These are phyloP conservation scores for Saccostrea cuccullata DNA, from an alignment of 1,140 invertebrate genomes.

Conservation along the genomic window DNA sequence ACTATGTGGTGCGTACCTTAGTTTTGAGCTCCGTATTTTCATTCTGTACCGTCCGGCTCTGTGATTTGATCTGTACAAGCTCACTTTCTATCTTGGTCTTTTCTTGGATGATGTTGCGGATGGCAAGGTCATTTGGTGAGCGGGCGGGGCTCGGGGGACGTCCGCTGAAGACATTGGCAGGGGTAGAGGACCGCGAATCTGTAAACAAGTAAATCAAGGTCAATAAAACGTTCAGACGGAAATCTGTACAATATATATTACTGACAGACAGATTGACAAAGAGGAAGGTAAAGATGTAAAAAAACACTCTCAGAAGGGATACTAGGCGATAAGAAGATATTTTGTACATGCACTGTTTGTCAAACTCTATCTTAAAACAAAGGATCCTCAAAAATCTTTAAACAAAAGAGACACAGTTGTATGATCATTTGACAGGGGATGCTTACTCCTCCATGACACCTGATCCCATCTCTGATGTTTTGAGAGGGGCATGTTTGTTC, in stretches of 20 bases:
- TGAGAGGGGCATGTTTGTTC: too few relatives aligned
- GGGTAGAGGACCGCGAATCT: constrained; percentile 54
- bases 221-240: not conserved
- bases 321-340: too few relatives aligned
- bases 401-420: too few relatives aligned
- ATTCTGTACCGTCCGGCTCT: constrained; percentile 63
- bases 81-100: constrained; percentile 75
- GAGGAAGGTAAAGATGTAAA: too few relatives aligned
- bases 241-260: not conserved
- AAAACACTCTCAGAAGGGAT: too few relatives aligned
- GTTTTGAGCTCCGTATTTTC: constrained; percentile 64
- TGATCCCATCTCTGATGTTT: too few relatives aligned
- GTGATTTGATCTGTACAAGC: constrained; percentile 63
- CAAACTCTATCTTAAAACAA: too few relatives aligned
- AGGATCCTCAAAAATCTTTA: too few relatives aligned
- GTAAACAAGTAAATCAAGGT: not conserved
- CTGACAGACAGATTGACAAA: too few relatives aligned
- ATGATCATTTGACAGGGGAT: too few relatives aligned
- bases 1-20: constrained; percentile 57
- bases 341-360: too few relatives aligned
- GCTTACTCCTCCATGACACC: too few relatives aligned
- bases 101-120: constrained; percentile 72
- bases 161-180: constrained; percentile 39
- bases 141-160: constrained; percentile 65
- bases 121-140: constrained; percentile 67